Conservation (phyloP, 2,888 invertebrate genomes). For the Synanthedon andrenaeformis region DNA sequence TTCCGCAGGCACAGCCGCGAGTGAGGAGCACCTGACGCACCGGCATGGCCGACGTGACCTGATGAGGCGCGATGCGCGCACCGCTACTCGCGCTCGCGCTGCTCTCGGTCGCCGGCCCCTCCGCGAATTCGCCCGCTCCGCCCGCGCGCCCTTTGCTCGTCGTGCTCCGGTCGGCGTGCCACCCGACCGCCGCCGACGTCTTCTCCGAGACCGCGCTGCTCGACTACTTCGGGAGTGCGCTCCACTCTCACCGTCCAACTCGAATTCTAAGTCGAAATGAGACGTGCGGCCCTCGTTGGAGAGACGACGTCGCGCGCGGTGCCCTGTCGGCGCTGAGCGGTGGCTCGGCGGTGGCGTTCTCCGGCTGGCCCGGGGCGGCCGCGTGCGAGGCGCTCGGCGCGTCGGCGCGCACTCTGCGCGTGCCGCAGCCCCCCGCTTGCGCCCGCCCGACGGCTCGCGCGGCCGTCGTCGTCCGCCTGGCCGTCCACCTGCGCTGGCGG, state of each 20-base stretch:
- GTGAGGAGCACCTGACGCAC: not conserved
- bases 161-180: slow-evolving; percentile 38
- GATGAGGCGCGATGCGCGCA: slow-evolving; percentile 2
- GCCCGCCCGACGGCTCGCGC: slow-evolving; percentile 13
- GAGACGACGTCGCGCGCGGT: slow-evolving; percentile 18
- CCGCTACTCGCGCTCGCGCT: slow-evolving; percentile 8
- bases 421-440: slow-evolving; percentile 16
- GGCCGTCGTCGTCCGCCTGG: slow-evolving; percentile 19
- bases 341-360: slow-evolving; percentile 19
- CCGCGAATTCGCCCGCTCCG: slow-evolving; percentile 17
- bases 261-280: slow-evolving; percentile 24
- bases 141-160: slow-evolving; percentile 24
- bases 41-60: slow-evolving; percentile 2
- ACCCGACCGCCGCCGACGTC: slow-evolving; percentile 13
- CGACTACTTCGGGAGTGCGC: slow-evolving; percentile 9
- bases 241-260: slow-evolving; percentile 8
- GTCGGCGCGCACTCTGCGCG: slow-evolving; percentile 9
- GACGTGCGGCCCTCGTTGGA: slow-evolving; percentile 27
- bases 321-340: slow-evolving; percentile 25
- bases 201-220: slow-evolving; percentile 10
- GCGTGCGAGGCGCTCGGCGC: slow-evolving; percentile 24
- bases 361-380: slow-evolving; percentile 24
- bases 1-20: not conserved
- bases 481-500: slow-evolving; percentile 28
- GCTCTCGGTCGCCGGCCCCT: slow-evolving; percentile 6